These are phyloP conservation scores for Sebastes iracundus DNA, from an alignment of 2,797 vertebrate genomes.

Conservation along the genomic window DNA sequence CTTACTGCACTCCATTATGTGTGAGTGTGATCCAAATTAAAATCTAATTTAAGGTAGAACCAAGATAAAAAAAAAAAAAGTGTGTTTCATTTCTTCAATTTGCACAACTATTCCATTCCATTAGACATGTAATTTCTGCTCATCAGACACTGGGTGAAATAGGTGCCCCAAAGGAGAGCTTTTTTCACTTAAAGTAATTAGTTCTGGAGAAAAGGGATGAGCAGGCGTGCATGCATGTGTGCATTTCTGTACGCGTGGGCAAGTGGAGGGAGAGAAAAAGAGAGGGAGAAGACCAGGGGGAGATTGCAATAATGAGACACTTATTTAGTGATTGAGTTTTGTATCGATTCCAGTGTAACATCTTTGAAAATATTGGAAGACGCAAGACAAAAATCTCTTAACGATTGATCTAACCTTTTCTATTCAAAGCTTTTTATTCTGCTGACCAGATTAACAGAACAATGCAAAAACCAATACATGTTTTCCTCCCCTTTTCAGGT, in stretches of 20 bases:
- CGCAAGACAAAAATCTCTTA: neutral
- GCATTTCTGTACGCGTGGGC: slow-evolving; percentile 27
- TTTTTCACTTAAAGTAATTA: slow-evolving; percentile 87
- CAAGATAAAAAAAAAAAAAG: slow-evolving; percentile 50
- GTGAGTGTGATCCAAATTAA: slow-evolving; percentile 75
- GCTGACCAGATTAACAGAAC: neutral
- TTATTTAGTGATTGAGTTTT: slow-evolving; percentile 25
- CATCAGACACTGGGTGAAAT: slow-evolving; percentile 86
- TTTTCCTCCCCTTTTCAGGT: neutral
- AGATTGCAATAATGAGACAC: slow-evolving; percentile 1
- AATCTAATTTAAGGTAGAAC: slow-evolving; percentile 77
- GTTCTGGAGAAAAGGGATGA: slow-evolving; percentile 71
- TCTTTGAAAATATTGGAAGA: neutral
- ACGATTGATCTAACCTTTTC: slow-evolving; percentile 6
- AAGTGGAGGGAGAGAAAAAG: neutral
- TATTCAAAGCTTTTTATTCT: neutral
- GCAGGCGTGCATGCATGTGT: slow-evolving; percentile 46
- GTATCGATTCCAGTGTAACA: slow-evolving; percentile 19
- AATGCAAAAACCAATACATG: neutral
- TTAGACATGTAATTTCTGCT: slow-evolving; percentile 91
- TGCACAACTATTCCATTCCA: slow-evolving; percentile 83
- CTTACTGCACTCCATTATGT: slow-evolving; percentile 68
- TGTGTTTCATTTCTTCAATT: slow-evolving; percentile 77
- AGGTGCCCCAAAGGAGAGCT: slow-evolving; percentile 79
- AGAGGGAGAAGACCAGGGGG: neutral